Percentiles rank a stretch among this genome's conserved stretches.
Evolutionary conservation across 2,888 invertebrate species (phyloP).

Genomic region (Chloromyia formosa): DNA sequence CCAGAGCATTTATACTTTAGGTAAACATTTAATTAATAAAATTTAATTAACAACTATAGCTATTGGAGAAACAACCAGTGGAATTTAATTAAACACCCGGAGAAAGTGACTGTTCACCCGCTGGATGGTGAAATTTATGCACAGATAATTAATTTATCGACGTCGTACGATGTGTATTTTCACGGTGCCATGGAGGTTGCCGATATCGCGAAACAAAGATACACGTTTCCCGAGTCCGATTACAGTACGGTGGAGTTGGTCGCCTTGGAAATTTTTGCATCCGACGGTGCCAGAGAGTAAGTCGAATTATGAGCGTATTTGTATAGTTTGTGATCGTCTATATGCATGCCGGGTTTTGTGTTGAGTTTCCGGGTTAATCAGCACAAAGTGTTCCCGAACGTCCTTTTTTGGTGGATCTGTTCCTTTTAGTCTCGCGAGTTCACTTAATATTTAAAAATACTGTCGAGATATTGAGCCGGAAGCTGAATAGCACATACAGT

Average conservation of each 20-base stretch:
- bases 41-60: slow-evolving; percentile 57
- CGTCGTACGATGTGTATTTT: slow-evolving; percentile 72
- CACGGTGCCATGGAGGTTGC: slow-evolving; percentile 76
- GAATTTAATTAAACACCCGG: slow-evolving; percentile 65
- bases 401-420: background rate
- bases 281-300: slow-evolving; percentile 68
- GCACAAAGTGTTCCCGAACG: slow-evolving; percentile 6
- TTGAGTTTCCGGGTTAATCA: slow-evolving; percentile 21
- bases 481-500: background rate
- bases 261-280: slow-evolving; percentile 69
- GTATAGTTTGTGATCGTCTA: no score
- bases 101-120: slow-evolving; percentile 71
- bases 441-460: slow-evolving; percentile 29
- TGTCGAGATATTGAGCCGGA: slow-evolving; percentile 3
- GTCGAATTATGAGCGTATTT: slow-evolving; percentile 40
- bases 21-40: slow-evolving; percentile 40
- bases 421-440: background rate
- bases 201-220: slow-evolving; percentile 70
- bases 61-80: slow-evolving; percentile 70
- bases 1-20: slow-evolving; percentile 22
- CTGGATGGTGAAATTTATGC: slow-evolving; percentile 80
- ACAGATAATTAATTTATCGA: slow-evolving; percentile 75
- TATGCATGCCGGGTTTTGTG: background rate
- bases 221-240: slow-evolving; percentile 66
- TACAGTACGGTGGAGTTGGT: slow-evolving; percentile 71